A percentile compares a stretch with the other conserved stretches of the same genome.
These are phyloP conservation scores for Dendroctonus valens DNA, from an alignment of 1,140 invertebrate species.

Conservation along the genomic window DNA sequence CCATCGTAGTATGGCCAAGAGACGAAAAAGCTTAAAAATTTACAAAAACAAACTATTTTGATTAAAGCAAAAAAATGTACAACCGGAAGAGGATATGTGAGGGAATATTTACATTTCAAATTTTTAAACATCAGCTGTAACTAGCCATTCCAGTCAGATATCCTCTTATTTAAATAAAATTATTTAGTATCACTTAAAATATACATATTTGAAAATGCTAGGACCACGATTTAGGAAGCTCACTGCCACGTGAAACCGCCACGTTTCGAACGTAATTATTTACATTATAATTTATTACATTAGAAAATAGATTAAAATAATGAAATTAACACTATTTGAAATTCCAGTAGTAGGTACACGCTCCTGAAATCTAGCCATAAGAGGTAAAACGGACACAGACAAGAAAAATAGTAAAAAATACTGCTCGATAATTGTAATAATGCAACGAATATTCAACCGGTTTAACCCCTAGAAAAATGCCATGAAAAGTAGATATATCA, in stretches of 20 bases:
- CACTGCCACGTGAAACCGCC: too few species aligned
- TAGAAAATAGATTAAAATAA: too few species aligned
- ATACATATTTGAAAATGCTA: conserved; percentile 16
- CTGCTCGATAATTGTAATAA: too few species aligned
- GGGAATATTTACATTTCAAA: not conserved
- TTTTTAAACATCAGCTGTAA: not conserved
- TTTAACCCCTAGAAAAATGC: too few species aligned
- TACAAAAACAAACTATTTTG: conserved; percentile 18
- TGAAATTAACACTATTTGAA: not conserved
- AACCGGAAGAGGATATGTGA: conserved; percentile 9
- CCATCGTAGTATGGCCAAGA: conserved; percentile 6
- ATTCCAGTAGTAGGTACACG: not conserved
- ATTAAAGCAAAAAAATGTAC: conserved; percentile 22
- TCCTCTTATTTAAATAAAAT: conserved; percentile 12
- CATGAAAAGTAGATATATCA: too few species aligned
- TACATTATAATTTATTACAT: conserved; percentile 15
- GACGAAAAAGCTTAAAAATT: conserved; percentile 20
- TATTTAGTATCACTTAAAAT: conserved; percentile 18
- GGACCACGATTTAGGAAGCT: conserved; percentile 24
- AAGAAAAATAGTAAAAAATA: too few species aligned
- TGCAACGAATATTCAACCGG: too few species aligned
- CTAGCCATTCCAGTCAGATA: not conserved
- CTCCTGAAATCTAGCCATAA: not conserved
- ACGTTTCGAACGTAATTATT: conserved; percentile 10
- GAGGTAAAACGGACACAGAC: not conserved